phyloP scores from a whole-genome alignment of 1,140 invertebrate species.

The Amphibalanus amphitrite region DNA sequence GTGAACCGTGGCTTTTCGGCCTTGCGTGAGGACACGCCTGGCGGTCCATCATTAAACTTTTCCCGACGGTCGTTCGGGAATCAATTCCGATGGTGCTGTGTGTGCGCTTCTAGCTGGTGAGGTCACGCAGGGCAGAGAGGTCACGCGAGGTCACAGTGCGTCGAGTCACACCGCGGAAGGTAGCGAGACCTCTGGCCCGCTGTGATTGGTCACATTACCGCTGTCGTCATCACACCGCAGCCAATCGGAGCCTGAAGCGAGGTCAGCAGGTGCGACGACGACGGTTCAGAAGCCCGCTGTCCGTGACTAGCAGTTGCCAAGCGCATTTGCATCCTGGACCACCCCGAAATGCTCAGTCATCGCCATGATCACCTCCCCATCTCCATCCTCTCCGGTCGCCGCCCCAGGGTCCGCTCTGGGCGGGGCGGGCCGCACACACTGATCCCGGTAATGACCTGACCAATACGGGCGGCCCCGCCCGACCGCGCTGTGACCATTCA shows the following conservation, averaged over 20 bases:
- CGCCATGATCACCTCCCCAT: too few relatives aligned
- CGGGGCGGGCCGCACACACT: too few relatives aligned
- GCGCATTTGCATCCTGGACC: too few relatives aligned
- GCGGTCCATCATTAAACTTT: slow-evolving; percentile 1
- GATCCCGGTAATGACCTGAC: not conserved
- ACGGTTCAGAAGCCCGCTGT: too few relatives aligned
- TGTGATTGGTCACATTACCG: not conserved
- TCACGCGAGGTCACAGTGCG: not conserved
- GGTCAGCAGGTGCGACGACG: not conserved
- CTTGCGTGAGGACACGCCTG: not conserved
- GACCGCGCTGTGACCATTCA: not conserved
- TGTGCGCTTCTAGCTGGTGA: not conserved
- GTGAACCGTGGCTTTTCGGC: not conserved
- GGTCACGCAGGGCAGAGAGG: too few relatives aligned
- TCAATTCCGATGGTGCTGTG: not conserved
- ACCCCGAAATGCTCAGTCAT: too few relatives aligned
- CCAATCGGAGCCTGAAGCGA: not conserved
- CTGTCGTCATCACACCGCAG: not conserved
- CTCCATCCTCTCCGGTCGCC: too few relatives aligned
- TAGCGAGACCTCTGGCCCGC: not conserved
- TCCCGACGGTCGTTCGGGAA: not conserved
- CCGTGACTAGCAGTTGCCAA: too few relatives aligned
- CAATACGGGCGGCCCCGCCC: not conserved
- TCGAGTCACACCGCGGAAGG: not conserved
- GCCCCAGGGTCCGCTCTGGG: not conserved